These are phyloP conservation scores for Macrotis lagotis DNA, from an alignment of 2,113 vertebrate genomes.

Conservation along the genomic window DNA sequence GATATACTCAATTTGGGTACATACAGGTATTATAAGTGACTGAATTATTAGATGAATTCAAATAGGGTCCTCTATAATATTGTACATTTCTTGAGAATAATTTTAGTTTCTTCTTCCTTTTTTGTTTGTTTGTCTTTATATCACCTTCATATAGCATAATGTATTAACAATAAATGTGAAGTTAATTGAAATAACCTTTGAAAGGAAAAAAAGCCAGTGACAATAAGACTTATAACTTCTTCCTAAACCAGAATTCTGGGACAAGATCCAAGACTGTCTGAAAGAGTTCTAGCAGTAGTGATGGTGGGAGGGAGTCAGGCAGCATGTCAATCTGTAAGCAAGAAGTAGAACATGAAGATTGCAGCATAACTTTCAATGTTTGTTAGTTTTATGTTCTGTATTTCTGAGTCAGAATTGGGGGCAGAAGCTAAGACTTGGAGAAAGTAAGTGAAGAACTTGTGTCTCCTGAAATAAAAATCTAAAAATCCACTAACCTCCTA, in stretches of 20 bases:
- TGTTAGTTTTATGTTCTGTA: background rate
- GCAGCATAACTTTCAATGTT: background rate
- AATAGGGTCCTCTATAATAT: background rate
- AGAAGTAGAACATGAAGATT: background rate
- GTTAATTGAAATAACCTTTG: background rate
- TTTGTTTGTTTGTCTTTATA: background rate
- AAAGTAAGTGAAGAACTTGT: background rate
- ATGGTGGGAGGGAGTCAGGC: background rate
- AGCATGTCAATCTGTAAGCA: background rate
- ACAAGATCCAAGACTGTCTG: background rate
- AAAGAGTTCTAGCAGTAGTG: background rate
- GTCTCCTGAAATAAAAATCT: background rate
- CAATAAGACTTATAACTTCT: background rate
- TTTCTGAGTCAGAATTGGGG: background rate
- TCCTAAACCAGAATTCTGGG: conserved; percentile 6
- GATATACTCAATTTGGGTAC: no score
- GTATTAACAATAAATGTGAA: background rate
- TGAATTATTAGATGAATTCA: background rate
- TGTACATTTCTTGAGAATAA: no score
- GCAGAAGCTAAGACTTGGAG: background rate
- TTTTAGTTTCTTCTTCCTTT: background rate
- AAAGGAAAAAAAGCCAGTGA: background rate
- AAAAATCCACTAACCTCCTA: background rate
- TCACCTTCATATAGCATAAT: no score
- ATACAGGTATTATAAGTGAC: no score